Percentiles rank a stretch among this genome's conserved stretches.
These are phyloP conservation scores for Andrena haemorrhoa DNA, from an alignment of 2,888 invertebrate species.

Conservation along the genomic window DNA sequence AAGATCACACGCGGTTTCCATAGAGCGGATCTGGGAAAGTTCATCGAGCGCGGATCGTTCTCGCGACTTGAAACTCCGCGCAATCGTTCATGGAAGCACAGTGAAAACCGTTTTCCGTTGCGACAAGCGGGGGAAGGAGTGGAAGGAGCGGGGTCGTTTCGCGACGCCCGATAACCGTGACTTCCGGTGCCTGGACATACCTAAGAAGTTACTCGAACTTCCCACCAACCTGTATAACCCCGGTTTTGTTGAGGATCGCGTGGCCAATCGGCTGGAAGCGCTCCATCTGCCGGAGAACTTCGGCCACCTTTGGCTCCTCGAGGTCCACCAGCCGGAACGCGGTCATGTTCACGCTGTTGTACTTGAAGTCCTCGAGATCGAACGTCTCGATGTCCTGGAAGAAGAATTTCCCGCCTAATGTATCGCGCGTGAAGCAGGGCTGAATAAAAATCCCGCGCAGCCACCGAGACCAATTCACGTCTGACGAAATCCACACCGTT, in stretches of 20 bases:
- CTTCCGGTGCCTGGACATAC: slow-evolving; percentile 41
- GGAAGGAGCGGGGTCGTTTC: neutral
- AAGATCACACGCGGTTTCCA: neutral
- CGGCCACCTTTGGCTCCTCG: slow-evolving; percentile 90
- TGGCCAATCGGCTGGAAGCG: slow-evolving; percentile 94
- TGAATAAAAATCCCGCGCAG: neutral
- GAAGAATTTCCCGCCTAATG: neutral
- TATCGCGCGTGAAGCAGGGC: neutral
- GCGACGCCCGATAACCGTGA: slow-evolving; percentile 38
- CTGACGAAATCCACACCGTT: neutral
- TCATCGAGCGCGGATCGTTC: neutral
- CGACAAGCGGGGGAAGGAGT: neutral
- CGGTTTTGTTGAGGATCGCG: slow-evolving; percentile 89
- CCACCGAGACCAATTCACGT: neutral
- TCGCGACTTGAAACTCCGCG: neutral
- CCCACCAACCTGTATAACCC: slow-evolving; percentile 88
- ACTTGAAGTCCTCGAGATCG: slow-evolving; percentile 95
- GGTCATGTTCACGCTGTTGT: slow-evolving; percentile 98
- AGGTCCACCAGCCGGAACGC: slow-evolving; percentile 95
- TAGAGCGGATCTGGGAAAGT: neutral
- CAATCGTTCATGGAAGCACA: neutral
- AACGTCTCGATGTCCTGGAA: slow-evolving; percentile 94
- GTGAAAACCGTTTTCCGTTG: slow-evolving; percentile 37
- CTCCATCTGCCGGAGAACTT: slow-evolving; percentile 93
- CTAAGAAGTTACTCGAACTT: slow-evolving; percentile 53